Conservation (phyloP, 2,113 vertebrate genomes). For the Dendrocopos noguchii region DNA sequence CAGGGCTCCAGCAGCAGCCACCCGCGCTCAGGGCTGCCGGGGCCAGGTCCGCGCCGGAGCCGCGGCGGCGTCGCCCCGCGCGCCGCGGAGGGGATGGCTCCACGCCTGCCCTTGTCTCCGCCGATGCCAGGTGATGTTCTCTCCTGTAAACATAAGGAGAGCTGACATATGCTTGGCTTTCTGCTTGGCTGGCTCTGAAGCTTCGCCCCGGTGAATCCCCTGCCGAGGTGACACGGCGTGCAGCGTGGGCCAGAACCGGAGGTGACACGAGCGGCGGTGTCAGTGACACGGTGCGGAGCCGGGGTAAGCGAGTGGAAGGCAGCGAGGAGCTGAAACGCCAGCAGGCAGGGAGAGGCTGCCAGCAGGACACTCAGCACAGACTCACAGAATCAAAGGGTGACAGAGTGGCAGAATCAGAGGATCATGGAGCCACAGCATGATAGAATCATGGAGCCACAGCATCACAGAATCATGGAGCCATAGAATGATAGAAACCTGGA, state of each 20-base stretch:
- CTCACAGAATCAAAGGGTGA: too few relatives aligned
- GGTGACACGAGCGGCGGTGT: conserved; percentile 13
- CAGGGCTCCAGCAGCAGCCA: rapidly evolving
- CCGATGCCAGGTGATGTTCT: conserved; percentile 36
- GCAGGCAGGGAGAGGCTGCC: not conserved
- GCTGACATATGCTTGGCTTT: conserved; percentile 50
- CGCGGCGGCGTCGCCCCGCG: not conserved
- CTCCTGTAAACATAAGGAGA: conserved; percentile 28
- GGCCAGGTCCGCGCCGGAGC: not conserved
- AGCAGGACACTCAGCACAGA: not conserved
- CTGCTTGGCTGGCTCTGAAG: conserved; percentile 38
- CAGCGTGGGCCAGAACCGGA: not conserved
- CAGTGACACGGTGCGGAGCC: not conserved
- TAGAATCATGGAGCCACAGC: too few relatives aligned
- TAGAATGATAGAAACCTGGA: too few relatives aligned
- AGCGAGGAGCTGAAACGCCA: not conserved
- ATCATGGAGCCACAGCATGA: too few relatives aligned
- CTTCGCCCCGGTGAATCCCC: conserved; percentile 12
- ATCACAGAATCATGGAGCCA: too few relatives aligned
- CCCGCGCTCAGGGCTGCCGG: rapidly evolving
- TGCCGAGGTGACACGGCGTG: not conserved
- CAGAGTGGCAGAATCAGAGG: too few relatives aligned
- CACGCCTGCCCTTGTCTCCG: not conserved
- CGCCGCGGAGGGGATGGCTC: not conserved
- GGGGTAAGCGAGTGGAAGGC: not conserved